These are phyloP conservation scores for Ibycter americanus DNA, from an alignment of 2,797 vertebrate genomes.

Conservation along the genomic window DNA sequence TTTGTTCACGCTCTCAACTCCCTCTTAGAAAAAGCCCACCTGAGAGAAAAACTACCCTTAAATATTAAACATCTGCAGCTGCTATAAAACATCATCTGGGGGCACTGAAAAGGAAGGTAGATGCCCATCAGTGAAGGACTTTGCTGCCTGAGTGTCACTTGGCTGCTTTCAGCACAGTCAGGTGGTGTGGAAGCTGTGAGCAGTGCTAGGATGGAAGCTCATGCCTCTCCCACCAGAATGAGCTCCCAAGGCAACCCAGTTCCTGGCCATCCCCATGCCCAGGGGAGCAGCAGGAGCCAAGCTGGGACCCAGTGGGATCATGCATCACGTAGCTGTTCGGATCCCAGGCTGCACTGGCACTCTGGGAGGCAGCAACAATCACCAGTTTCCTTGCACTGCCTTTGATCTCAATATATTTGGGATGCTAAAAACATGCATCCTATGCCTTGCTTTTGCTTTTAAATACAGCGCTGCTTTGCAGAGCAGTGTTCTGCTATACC, in stretches of 20 bases:
- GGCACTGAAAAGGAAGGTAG: background rate
- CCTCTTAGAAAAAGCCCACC: background rate
- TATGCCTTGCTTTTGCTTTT: background rate
- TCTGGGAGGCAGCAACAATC: background rate
- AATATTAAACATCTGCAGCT: background rate
- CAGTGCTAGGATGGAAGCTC: background rate
- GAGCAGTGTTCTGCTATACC: background rate
- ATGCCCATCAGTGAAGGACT: background rate
- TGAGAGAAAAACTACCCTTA: background rate
- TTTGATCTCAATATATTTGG: background rate
- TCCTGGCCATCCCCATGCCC: background rate
- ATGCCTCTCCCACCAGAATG: accelerated
- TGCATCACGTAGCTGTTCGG: background rate
- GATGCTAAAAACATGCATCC: background rate
- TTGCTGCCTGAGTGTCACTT: background rate
- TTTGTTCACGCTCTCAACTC: background rate
- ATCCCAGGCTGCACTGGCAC: background rate
- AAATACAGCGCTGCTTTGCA: background rate
- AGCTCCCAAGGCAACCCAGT: background rate
- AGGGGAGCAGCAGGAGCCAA: background rate
- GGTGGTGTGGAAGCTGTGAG: background rate
- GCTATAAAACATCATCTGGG: background rate
- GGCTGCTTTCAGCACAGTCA: background rate
- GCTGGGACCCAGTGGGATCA: background rate
- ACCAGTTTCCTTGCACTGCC: background rate